Evolutionary conservation across 2,113 vertebrate species (phyloP), one percentile per base, ranked within the genome.

Genomic region (Crocuta crocuta): DNA sequence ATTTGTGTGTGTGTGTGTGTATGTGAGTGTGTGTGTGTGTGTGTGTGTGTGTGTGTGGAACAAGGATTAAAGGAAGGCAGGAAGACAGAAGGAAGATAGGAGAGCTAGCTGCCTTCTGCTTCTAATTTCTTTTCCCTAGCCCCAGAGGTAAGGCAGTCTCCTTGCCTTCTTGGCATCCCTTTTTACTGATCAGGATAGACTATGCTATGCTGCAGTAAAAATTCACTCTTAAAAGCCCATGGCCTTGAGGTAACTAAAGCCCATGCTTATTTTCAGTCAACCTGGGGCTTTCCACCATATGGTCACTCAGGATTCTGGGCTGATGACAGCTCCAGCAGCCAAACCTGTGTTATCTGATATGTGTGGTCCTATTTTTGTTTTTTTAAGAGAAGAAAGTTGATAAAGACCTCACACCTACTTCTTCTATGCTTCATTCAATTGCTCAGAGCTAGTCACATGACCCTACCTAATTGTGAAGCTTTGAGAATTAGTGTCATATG

Each of bases 51-150:
- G 39, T 88, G 39, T 39, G 33, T 61, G n/a, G 80, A 95, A 91
- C n/a, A 94, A 92, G 68, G 19, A 92, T 79, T 85, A 74, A 50
- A 96, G 88, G 55, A 90, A 97, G 48, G 31, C 86, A 84, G 8
- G 39, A 94, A 21, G 89, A 95, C 73, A 95, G 89, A 89, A 95
- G 35, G 45, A 91, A 96, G 45, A 87, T 3, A 70, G 58, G 39
- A 92, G 26, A 63, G 17, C 63, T 80, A 58, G 74, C 55, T 97
- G 31, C 82, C 79, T 93, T 93, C 78, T 86, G 53, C 21, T 95
- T 95, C 68, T 86, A 86, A 85, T 65, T 97, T 89, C 16, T 91
- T 73, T 70, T 11, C 13, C 17, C 16, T 85, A 19, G 7, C 2
- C 89, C 26, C 90, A 87, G 89, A 96, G 68, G 45, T 13, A 73